Conservation (phyloP, 1,140 invertebrate genomes). For the Patella vulgata region DNA sequence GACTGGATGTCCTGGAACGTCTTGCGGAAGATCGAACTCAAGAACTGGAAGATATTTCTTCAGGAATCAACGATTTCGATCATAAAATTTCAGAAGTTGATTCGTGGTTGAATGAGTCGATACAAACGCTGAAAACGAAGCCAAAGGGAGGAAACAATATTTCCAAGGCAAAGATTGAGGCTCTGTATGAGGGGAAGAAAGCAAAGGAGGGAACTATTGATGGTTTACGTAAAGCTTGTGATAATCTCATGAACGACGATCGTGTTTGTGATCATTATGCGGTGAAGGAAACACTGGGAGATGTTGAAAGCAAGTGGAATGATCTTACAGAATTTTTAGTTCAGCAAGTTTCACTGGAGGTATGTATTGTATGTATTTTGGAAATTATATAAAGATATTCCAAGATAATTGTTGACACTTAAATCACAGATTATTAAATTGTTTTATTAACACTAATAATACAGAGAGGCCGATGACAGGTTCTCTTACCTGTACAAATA, state of each 20-base stretch:
- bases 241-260: conserved; percentile 49
- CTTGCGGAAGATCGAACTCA: conserved; percentile 87
- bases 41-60: conserved; percentile 90
- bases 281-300: conserved; percentile 55
- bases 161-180: conserved; percentile 40
- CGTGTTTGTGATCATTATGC: conserved; percentile 55
- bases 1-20: conserved; percentile 92
- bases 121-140: conserved; percentile 48
- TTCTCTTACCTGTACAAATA: no score
- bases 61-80: conserved; percentile 85
- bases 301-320: conserved; percentile 63
- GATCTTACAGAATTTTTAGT: conserved; percentile 63
- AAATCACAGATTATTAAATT: no score
- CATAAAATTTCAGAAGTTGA: conserved; percentile 71
- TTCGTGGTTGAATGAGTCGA: conserved; percentile 51
- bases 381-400: neutral
- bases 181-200: conserved; percentile 54
- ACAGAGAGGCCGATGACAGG: no score
- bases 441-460: no score
- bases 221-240: conserved; percentile 47
- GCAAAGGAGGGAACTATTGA: conserved; percentile 56
- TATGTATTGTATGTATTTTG: no score
- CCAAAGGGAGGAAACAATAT: conserved; percentile 24
- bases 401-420: no score
- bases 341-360: conserved; percentile 61